These are phyloP conservation scores for Salminus brasiliensis DNA, from an alignment of 2,113 vertebrate species.

Conservation along the genomic window DNA sequence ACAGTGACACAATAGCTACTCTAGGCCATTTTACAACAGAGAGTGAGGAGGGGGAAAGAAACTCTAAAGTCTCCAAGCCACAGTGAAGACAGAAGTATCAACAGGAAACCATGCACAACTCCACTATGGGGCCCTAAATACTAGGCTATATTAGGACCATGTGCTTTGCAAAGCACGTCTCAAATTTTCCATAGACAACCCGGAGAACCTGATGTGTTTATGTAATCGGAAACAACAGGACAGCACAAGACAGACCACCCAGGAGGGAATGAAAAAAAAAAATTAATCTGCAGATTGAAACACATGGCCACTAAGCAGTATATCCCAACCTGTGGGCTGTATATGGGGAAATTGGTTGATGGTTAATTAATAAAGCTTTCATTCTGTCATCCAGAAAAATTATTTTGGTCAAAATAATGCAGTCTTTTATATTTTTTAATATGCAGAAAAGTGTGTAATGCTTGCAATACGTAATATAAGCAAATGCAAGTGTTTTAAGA, in stretches of 20 bases:
- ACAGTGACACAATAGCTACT: background rate
- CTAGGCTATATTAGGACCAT: slow-evolving; percentile 33
- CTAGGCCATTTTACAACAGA: background rate
- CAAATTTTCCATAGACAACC: slow-evolving; percentile 38
- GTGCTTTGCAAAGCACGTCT: background rate
- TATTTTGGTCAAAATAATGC: no score
- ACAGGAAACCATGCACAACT: slow-evolving; percentile 1
- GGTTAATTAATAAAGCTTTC: no score
- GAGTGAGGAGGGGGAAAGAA: background rate
- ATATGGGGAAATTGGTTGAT: background rate
- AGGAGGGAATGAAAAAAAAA: background rate
- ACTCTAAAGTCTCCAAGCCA: background rate
- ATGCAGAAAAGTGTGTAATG: no score
- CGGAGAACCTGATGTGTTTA: background rate
- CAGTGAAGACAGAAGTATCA: background rate
- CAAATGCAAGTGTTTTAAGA: no score
- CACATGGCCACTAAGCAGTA: background rate
- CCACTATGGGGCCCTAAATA: background rate
- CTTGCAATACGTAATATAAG: no score
- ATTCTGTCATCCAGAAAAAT: no score
- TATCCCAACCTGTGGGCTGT: background rate
- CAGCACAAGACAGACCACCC: slow-evolving; percentile 6
- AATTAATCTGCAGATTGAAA: background rate
- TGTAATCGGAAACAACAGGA: background rate
- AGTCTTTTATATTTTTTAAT: no score